Conservation (phyloP, 2,888 invertebrate genomes). For the Listrodromus nycthemerus region DNA sequence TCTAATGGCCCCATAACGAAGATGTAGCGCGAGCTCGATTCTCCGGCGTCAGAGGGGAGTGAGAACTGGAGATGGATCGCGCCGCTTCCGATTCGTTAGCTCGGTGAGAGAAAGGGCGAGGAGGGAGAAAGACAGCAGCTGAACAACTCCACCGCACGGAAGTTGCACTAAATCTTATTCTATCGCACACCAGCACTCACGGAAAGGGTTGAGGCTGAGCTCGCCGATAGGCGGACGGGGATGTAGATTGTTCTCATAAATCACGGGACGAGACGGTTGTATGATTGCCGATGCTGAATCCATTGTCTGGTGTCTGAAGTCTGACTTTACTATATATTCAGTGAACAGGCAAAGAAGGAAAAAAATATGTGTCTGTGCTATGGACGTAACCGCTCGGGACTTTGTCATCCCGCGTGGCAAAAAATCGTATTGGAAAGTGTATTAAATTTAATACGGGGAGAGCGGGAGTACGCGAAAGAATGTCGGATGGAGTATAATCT, state of each 20-base stretch:
- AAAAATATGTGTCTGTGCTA: background rate
- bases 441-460: too few relatives aligned
- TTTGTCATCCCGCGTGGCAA: too few relatives aligned
- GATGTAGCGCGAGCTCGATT: constrained; percentile 69
- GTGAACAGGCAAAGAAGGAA: background rate
- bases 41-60: constrained; percentile 60
- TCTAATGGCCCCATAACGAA: constrained; percentile 72
- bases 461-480: too few relatives aligned
- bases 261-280: constrained; percentile 55
- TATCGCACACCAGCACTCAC: constrained; percentile 63
- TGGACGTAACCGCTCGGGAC: background rate
- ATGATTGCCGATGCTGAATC: constrained; percentile 58
- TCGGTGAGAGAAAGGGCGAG: constrained; percentile 34
- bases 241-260: constrained; percentile 62
- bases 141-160: constrained; percentile 59
- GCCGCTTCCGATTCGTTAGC: constrained; percentile 73
- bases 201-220: constrained; percentile 64
- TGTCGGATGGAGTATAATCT: too few relatives aligned
- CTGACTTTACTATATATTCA: constrained; percentile 28
- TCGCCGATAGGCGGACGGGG: constrained; percentile 42
- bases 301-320: constrained; percentile 42
- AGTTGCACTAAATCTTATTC: constrained; percentile 69
- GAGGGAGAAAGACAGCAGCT: constrained; percentile 27
- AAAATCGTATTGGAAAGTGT: too few relatives aligned
- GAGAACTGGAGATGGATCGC: constrained; percentile 71